phyloP scores from a whole-genome alignment of 2,797 vertebrate genomes.

The Rhinatrema bivittatum region DNA sequence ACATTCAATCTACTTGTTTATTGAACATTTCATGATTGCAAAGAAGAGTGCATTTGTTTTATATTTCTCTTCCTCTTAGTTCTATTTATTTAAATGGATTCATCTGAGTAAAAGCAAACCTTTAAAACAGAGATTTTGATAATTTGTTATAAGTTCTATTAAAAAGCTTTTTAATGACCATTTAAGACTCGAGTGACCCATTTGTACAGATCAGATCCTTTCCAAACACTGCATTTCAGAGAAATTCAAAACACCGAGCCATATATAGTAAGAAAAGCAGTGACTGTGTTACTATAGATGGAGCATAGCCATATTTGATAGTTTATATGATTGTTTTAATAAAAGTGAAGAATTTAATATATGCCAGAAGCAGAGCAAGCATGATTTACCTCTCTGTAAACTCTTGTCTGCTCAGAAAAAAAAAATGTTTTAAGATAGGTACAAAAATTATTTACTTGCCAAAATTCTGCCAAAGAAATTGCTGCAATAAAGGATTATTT shows the following conservation, averaged over 20 bases:
- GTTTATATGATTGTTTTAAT: conserved; percentile 21
- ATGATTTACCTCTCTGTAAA: conserved; percentile 20
- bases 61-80: no score
- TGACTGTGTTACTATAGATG: conserved; percentile 19
- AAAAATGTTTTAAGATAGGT: conserved; percentile 17
- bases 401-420: conserved; percentile 13
- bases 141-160: no score
- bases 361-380: conserved; percentile 18
- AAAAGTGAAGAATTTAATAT: conserved; percentile 23
- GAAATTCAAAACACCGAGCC: background rate
- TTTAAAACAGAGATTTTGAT: no score
- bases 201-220: background rate
- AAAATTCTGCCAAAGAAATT: no score
- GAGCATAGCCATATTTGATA: conserved; percentile 16
- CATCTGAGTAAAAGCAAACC: no score
- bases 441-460: conserved; percentile 8
- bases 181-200: conserved; percentile 8
- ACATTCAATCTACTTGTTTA: no score
- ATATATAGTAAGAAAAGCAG: no score
- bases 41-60: no score
- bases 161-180: no score
- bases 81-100: no score
- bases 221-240: conserved; percentile 3
- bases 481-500: no score
- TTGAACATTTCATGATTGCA: no score